A percentile compares a stretch with the other conserved stretches of the same genome.
Evolutionary conservation across 2,888 invertebrate species (phyloP).

Genomic region (Catonia carolina): DNA sequence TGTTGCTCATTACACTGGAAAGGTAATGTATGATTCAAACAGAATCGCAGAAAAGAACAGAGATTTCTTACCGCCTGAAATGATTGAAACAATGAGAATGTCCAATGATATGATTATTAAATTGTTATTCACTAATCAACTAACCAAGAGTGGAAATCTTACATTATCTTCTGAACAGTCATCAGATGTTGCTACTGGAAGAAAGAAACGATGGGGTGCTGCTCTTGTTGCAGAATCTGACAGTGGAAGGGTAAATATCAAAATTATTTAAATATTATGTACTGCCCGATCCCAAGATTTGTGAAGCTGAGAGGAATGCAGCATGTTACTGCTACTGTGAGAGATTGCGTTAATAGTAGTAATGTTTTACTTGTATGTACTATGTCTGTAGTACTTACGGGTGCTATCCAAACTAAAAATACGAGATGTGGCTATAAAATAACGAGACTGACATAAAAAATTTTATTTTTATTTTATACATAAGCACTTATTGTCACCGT

Average conservation of each 20-base stretch:
- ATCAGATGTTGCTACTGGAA: slow-evolving; percentile 36
- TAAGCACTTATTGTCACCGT: too few relatives aligned
- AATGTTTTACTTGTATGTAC: too few relatives aligned
- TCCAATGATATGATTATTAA: slow-evolving; percentile 65
- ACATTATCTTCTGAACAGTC: slow-evolving; percentile 48
- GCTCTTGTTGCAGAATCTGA: slow-evolving; percentile 46
- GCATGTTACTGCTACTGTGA: too few relatives aligned
- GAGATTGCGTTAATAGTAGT: too few relatives aligned
- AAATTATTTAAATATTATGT: too few relatives aligned
- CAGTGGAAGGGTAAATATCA: slow-evolving; percentile 46
- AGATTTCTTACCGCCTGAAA: slow-evolving; percentile 83
- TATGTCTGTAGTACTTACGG: too few relatives aligned
- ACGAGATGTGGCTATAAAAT: too few relatives aligned
- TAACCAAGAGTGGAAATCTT: slow-evolving; percentile 75
- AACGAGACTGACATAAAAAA: too few relatives aligned
- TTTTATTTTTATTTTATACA: too few relatives aligned
- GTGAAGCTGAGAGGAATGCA: too few relatives aligned
- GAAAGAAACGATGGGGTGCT: slow-evolving; percentile 44
- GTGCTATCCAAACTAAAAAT: too few relatives aligned
- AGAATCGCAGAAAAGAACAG: slow-evolving; percentile 85
- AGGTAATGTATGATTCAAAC: slow-evolving; percentile 72
- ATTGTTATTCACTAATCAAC: slow-evolving; percentile 72
- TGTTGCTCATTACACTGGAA: slow-evolving; percentile 86
- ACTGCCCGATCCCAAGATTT: too few relatives aligned
- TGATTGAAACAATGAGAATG: slow-evolving; percentile 76